Conservation (phyloP, 2,888 invertebrate species). For the Tridacna crocea region DNA sequence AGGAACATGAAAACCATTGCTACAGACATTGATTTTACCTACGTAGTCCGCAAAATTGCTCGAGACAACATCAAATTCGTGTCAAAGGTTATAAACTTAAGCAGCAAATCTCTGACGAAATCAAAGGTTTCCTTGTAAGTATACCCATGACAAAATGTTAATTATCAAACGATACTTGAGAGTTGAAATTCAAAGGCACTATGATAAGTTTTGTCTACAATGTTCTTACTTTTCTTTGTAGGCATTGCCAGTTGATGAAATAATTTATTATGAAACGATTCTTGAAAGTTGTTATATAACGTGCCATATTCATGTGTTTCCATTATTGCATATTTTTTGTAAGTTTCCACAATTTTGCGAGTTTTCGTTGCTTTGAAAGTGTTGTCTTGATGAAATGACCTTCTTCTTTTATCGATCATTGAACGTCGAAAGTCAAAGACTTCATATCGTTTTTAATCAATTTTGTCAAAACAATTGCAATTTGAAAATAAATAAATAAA, state of each 20-base stretch:
- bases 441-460: too few relatives aligned
- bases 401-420: too few relatives aligned
- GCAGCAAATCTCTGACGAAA: constrained; percentile 65
- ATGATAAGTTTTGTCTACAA: background rate
- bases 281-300: background rate
- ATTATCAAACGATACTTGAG: too few relatives aligned
- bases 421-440: too few relatives aligned
- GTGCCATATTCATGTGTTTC: background rate
- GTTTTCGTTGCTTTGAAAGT: too few relatives aligned
- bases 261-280: background rate
- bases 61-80: constrained; percentile 68
- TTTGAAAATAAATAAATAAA: too few relatives aligned
- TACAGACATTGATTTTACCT: constrained; percentile 61
- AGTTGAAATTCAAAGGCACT: too few relatives aligned
- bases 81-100: constrained; percentile 66
- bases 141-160: background rate
- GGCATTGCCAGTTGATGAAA: background rate
- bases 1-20: constrained; percentile 52
- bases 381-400: too few relatives aligned
- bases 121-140: constrained; percentile 67
- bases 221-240: background rate
- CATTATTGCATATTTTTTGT: too few relatives aligned
- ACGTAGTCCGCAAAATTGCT: constrained; percentile 64
- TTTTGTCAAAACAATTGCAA: too few relatives aligned
- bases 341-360: too few relatives aligned